Conservation (phyloP, 2,888 invertebrate genomes). For the Eupithecia dodoneata region DNA sequence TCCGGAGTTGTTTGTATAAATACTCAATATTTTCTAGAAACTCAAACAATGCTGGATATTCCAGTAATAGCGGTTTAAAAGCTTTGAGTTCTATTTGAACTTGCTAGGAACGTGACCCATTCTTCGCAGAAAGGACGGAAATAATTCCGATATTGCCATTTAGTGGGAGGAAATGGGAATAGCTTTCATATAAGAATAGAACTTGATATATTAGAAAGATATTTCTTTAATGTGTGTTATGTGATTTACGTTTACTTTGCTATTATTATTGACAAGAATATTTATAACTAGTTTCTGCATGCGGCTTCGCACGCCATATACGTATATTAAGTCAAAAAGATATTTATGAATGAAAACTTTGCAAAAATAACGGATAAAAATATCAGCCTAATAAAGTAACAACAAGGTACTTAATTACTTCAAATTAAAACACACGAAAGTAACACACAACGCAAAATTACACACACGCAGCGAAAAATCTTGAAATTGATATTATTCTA, state of each 20-base stretch:
- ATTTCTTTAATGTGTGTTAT: not conserved
- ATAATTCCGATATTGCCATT: conserved; percentile 12
- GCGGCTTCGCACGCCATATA: no score
- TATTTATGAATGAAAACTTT: no score
- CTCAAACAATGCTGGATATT: conserved; percentile 15
- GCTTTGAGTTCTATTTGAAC: conserved; percentile 28
- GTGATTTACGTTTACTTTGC: not conserved
- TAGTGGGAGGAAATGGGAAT: conserved; percentile 3
- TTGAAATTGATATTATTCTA: no score
- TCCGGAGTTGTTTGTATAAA: not conserved
- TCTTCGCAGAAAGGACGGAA: conserved; percentile 20
- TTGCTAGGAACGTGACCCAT: conserved; percentile 28
- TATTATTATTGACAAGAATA: no score
- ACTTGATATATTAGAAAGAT: not conserved
- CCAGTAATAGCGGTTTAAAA: conserved; percentile 24
- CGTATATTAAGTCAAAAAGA: no score
- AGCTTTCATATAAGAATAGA: not conserved
- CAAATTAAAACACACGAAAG: no score
- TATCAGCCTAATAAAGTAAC: no score
- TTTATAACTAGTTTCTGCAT: no score
- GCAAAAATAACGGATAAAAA: no score
- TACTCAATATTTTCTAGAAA: conserved; percentile 19
- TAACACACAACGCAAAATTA: no score
- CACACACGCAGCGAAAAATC: no score
- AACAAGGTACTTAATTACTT: no score